These are phyloP conservation scores for Serripes groenlandicus DNA, from an alignment of 2,888 invertebrate genomes.

Conservation along the genomic window DNA sequence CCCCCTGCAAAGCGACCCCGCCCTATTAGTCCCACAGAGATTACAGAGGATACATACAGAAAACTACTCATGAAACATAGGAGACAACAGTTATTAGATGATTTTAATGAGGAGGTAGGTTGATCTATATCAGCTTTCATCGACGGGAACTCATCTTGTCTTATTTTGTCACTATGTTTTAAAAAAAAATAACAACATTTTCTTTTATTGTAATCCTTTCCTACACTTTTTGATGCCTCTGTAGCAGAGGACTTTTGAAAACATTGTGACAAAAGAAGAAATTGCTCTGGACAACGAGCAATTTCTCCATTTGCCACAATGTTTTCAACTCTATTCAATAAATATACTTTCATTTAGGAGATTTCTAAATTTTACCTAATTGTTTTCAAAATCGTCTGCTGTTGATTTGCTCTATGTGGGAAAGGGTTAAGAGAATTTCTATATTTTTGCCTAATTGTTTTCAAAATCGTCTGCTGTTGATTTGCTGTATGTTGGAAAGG, in stretches of 20 bases:
- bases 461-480: neutral
- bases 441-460: neutral
- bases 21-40: conserved; percentile 79
- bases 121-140: too few relatives aligned
- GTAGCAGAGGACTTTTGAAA: neutral
- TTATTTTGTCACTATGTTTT: too few relatives aligned
- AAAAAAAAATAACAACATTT: too few relatives aligned
- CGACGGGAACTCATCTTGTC: too few relatives aligned
- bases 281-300: neutral
- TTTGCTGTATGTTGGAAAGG: neutral
- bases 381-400: neutral
- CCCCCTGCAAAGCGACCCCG: conserved; percentile 70
- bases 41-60: conserved; percentile 80
- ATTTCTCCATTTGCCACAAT: neutral
- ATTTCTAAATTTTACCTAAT: neutral
- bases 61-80: conserved; percentile 77
- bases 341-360: too few relatives aligned
- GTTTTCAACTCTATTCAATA: too few relatives aligned
- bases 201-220: too few relatives aligned
- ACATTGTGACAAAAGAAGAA: neutral
- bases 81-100: conserved; percentile 49
- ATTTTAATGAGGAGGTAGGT: conserved; percentile 62
- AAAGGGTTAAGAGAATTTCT: neutral
- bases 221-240: neutral
- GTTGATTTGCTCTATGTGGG: neutral